Evolutionary conservation across 2,797 vertebrate species (phyloP), one percentile per base, ranked within the genome.

Genomic region (Phoxinus dragarum): DNA sequence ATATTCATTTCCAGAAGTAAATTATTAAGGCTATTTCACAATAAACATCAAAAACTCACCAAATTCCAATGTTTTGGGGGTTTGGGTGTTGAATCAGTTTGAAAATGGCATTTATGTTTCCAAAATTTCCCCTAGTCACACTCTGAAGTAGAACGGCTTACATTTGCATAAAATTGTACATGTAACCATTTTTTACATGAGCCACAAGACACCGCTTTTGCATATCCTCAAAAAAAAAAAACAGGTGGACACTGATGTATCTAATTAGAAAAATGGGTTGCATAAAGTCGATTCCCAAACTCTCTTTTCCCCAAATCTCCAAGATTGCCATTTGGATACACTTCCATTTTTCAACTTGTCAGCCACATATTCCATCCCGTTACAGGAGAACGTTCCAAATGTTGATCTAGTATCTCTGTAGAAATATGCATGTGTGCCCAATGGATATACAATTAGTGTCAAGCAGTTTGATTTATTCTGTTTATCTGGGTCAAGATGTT

Each of bases 291-390:
- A 61, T 49, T 68, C 11, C 64, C 44, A 47, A 59, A 71, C 64
- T 66, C 59, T 34, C 36, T 54, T 69, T 40, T 42, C 12, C n/a
- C 36, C 19, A 79, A 44, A 79, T 78, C 75, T 71, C 61, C 17
- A 69, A 69, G 34, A 61, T 36, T 52, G 31, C 31, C 31, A 52
- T 66, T 66, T 76, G 36, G 61, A 54, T 49, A 79, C 64, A 23
- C 54, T 78, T 52, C 7, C 67, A 85, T 85, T 79, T 78, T 72
- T 74, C 68, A 52, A 52, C 1, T 89, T 87, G 87, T 90, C 87
- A 19, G 73, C 86, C 89, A 64, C 34, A 66, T 64, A 80, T 61
- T 74, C 16, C 54, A 49, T 40, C 36, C 47, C 0, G 6, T 85
- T 64, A 80, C 38, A 1, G 64, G 8, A 34, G 64, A 34, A 66